phyloP scores from a whole-genome alignment of 2,888 invertebrate genomes.

The Pteria penguin region DNA sequence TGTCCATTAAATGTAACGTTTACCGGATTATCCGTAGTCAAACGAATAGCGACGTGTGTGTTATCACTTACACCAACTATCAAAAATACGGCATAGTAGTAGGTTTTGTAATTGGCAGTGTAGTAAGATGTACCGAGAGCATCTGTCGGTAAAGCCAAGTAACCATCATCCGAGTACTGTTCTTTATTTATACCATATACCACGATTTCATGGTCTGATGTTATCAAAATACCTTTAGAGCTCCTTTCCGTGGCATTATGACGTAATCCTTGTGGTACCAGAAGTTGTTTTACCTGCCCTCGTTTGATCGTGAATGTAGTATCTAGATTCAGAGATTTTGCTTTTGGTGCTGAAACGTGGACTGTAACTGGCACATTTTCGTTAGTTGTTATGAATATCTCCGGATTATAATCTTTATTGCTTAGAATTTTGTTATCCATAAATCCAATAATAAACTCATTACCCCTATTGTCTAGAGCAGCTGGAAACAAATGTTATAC shows the following conservation, averaged over 20 bases:
- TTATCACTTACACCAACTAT: slow-evolving; percentile 46
- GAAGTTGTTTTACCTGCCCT: slow-evolving; percentile 7
- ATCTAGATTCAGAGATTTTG: neutral
- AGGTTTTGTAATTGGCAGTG: slow-evolving; percentile 48
- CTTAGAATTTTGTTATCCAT: slow-evolving; percentile 37
- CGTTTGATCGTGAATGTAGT: slow-evolving; percentile 11
- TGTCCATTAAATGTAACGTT: slow-evolving; percentile 41
- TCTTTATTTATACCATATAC: slow-evolving; percentile 56
- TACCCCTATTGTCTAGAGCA: slow-evolving; percentile 44
- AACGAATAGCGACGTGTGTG: slow-evolving; percentile 39
- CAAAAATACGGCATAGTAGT: slow-evolving; percentile 41
- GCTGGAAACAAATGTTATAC: neutral
- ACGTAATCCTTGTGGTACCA: neutral
- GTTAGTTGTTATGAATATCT: slow-evolving; percentile 54
- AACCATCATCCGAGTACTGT: slow-evolving; percentile 57
- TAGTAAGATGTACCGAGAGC: slow-evolving; percentile 57
- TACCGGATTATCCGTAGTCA: slow-evolving; percentile 36
- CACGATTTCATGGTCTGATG: slow-evolving; percentile 54
- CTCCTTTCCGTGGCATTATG: slow-evolving; percentile 14
- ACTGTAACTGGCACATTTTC: slow-evolving; percentile 48
- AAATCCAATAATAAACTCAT: slow-evolving; percentile 46
- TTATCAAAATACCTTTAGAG: slow-evolving; percentile 17
- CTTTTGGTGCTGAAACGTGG: slow-evolving; percentile 4
- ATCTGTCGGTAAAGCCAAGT: slow-evolving; percentile 53
- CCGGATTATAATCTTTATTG: slow-evolving; percentile 24